Conservation (phyloP, 1,140 invertebrate genomes). For the Leguminivora glycinivorella region DNA sequence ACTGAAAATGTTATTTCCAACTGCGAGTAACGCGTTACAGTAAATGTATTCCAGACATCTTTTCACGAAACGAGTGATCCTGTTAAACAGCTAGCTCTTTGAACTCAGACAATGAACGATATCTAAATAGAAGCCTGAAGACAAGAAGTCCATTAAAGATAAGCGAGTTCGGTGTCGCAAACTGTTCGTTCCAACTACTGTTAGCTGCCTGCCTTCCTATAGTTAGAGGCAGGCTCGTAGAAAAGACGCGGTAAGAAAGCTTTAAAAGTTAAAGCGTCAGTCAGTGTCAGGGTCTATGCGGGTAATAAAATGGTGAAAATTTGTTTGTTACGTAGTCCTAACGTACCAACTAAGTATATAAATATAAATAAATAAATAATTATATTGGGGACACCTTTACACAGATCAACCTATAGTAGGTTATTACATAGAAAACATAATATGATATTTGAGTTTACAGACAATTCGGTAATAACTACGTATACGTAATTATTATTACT, state of each 20-base stretch:
- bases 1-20: not conserved
- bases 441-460: too few species aligned
- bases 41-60: slow-evolving; percentile 3
- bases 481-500: too few species aligned
- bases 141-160: not conserved
- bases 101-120: slow-evolving; percentile 22
- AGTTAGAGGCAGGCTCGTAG: not conserved
- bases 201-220: not conserved
- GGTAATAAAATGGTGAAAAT: not conserved
- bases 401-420: too few species aligned
- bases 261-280: not conserved
- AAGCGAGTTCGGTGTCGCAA: slow-evolving; percentile 15
- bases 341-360: too few species aligned
- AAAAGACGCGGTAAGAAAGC: not conserved
- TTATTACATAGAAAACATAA: too few species aligned
- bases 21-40: not conserved
- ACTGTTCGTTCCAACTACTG: not conserved
- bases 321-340: not conserved
- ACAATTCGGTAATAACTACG: too few species aligned
- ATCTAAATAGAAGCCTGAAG: slow-evolving; percentile 23
- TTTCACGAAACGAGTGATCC: slow-evolving; percentile 6
- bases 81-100: slow-evolving; percentile 17
- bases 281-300: not conserved
- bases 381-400: too few species aligned
- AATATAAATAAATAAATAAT: too few species aligned